Evolutionary conservation across 2,888 invertebrate species (phyloP), one percentile per base, ranked within the genome.

Genomic region (Phyto melanocephala): DNA sequence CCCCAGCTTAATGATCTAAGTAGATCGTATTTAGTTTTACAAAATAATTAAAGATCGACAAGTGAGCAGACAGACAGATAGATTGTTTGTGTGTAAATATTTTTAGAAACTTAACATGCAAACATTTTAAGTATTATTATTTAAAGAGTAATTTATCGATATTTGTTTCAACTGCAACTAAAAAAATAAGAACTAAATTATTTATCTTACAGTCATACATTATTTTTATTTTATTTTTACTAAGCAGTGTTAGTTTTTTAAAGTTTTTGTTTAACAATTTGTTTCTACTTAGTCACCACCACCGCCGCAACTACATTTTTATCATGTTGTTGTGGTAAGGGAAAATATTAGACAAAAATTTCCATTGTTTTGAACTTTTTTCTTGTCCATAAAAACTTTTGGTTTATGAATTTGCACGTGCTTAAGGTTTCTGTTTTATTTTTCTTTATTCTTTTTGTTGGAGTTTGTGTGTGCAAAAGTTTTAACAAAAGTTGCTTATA

Each of bases 341-440:
- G 15, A 71, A 71, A 71, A 71, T 37, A 13, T 56, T 42, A 71
- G 33, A 70, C n/a, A 45, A 15, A 3, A 47, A 47, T 71, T 60
- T 45, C 58, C 37, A 71, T 71, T 58, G 58, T 37, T 35, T 63
- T 3, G n/a, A 47, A 37, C 28, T 37, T 8, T 28, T 62, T 62
- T 37, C 56, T 47, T 47, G 1, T 15, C 13, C 47, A 63, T 22
- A 22, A 62, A 65, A 75, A 65, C 37, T 65, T 74, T 47, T 50
- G 24, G n/a, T 17, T 67, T 47, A 47, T 22, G 11, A 15, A 47
- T 75, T 75, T 58, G 47, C 67, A 75, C 67, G 67, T 75, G 67
- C 75, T 75, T 37, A 47, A 56, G 47, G 35, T 67, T 58, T 17
- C 15, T 24, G 24, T 6, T n/a, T n/a, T 28, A 24, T 6, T 54